phyloP scores from a whole-genome alignment of 2,888 invertebrate species.

The Diarsia dahlii region DNA sequence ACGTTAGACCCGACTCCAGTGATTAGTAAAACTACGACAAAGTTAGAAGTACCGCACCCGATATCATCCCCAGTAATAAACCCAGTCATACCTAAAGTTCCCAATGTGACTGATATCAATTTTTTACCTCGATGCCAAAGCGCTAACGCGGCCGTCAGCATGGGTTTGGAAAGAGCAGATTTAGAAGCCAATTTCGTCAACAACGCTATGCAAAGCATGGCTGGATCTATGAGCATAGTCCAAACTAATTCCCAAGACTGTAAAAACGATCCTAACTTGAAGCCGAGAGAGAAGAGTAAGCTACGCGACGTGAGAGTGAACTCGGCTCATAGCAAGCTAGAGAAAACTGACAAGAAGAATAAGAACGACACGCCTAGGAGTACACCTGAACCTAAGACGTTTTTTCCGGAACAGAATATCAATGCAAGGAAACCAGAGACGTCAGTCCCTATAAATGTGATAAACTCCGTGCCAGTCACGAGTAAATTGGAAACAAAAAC shows the following conservation, averaged over 20 bases:
- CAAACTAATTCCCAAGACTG: slow-evolving; percentile 80
- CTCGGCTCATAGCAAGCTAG: slow-evolving; percentile 87
- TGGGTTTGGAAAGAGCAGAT: slow-evolving; percentile 84
- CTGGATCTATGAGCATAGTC: slow-evolving; percentile 82
- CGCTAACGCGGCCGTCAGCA: slow-evolving; percentile 84
- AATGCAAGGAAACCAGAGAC: slow-evolving; percentile 85
- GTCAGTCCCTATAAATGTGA: slow-evolving; percentile 87
- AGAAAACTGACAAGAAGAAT: slow-evolving; percentile 85
- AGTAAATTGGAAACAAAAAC: slow-evolving; percentile 83
- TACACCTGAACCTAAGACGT: slow-evolving; percentile 87
- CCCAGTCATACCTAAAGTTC: slow-evolving; percentile 86
- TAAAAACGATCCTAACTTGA: slow-evolving; percentile 81
- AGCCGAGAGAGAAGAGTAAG: slow-evolving; percentile 87
- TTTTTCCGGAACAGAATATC: slow-evolving; percentile 86
- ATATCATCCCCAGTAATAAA: slow-evolving; percentile 88
- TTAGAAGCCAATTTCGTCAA: slow-evolving; percentile 80
- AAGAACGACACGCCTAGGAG: slow-evolving; percentile 83
- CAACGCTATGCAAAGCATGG: slow-evolving; percentile 78
- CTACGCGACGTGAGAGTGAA: slow-evolving; percentile 87
- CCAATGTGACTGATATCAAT: slow-evolving; percentile 84
- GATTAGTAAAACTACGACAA: slow-evolving; percentile 83
- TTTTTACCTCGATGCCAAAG: slow-evolving; percentile 88
- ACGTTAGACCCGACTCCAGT: slow-evolving; percentile 80
- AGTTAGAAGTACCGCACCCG: slow-evolving; percentile 88
- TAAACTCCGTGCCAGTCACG: slow-evolving; percentile 82